A percentile compares a stretch with the other conserved stretches of the same genome.
Evolutionary conservation across 2,888 invertebrate genomes (phyloP).

Genomic region (Ptycholaimellus sp.): DNA sequence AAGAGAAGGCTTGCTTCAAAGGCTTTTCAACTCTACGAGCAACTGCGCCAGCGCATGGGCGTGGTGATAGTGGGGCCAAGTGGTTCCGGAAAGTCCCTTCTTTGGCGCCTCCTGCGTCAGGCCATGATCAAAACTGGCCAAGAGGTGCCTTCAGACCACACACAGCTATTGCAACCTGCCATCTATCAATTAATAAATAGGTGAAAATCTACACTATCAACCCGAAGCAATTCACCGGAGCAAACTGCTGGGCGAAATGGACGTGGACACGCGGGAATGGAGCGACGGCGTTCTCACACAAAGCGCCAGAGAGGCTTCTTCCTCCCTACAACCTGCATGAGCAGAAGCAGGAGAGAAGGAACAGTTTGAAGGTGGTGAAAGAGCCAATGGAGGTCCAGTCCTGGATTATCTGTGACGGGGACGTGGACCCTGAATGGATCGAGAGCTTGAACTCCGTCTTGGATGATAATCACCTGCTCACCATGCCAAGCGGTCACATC

Average conservation of each 20-base stretch:
- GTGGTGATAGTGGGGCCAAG: conserved; percentile 86
- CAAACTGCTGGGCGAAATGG: conserved; percentile 66
- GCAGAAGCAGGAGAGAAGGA: background rate
- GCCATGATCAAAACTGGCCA: conserved; percentile 47
- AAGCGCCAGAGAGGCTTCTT: too few species aligned
- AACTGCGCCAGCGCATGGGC: conserved; percentile 79
- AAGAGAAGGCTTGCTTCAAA: too few species aligned
- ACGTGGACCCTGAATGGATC: conserved; percentile 92
- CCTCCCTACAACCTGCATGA: conserved; percentile 16
- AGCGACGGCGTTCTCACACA: conserved; percentile 67
- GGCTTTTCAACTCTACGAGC: conserved; percentile 72
- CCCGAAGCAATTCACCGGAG: conserved; percentile 74
- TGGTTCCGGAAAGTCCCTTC: conserved; percentile 70
- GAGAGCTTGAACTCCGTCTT: conserved; percentile 91
- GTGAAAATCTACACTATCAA: conserved; percentile 45
- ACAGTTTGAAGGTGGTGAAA: conserved; percentile 39
- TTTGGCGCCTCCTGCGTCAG: conserved; percentile 53
- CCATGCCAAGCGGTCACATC: too few species aligned
- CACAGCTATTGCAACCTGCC: conserved; percentile 33
- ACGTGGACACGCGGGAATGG: conserved; percentile 82
- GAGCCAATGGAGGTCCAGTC: conserved; percentile 35
- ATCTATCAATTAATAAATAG: conserved; percentile 32
- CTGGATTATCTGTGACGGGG: conserved; percentile 96
- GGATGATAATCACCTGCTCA: conserved; percentile 89
- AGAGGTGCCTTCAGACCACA: too few species aligned